A percentile compares a stretch with the other conserved stretches of the same genome.
Conservation (phyloP, 2,113 vertebrate species). For the Glaucidium brasilianum region DNA sequence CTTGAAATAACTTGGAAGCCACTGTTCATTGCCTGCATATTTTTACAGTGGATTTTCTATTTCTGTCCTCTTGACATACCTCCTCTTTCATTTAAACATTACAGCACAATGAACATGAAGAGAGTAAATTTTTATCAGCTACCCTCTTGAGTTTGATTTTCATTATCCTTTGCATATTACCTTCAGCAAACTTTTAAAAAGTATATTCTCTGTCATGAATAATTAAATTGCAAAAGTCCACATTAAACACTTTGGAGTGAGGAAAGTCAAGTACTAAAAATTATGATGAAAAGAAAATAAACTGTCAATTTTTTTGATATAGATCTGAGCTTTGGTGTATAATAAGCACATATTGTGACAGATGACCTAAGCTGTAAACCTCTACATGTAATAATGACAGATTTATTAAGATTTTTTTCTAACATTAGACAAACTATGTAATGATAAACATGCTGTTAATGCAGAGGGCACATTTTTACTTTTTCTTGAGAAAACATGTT, state of each 20-base stretch:
- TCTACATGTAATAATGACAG: not conserved
- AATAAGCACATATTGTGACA: conserved; percentile 27
- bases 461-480: not conserved
- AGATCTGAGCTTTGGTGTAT: conserved; percentile 42
- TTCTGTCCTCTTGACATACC: not conserved
- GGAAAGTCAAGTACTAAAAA: not conserved
- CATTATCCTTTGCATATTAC: not conserved
- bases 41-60: not conserved
- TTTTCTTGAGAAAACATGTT: not conserved
- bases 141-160: not conserved
- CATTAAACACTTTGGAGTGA: not conserved
- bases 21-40: not conserved
- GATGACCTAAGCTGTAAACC: conserved; percentile 7
- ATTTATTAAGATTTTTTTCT: conserved; percentile 38
- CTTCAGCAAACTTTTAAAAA: not conserved
- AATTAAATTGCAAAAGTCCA: not conserved
- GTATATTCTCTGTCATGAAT: not conserved
- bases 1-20: not conserved
- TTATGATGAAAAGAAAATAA: not conserved
- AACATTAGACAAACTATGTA: not conserved
- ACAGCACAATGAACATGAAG: not conserved
- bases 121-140: not conserved
- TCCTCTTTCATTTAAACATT: not conserved
- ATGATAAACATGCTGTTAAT: not conserved
- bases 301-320: not conserved